Percentiles rank a stretch among this genome's conserved stretches.
phyloP scores from a whole-genome alignment of 2,113 vertebrate genomes.

The Eira barbara region DNA sequence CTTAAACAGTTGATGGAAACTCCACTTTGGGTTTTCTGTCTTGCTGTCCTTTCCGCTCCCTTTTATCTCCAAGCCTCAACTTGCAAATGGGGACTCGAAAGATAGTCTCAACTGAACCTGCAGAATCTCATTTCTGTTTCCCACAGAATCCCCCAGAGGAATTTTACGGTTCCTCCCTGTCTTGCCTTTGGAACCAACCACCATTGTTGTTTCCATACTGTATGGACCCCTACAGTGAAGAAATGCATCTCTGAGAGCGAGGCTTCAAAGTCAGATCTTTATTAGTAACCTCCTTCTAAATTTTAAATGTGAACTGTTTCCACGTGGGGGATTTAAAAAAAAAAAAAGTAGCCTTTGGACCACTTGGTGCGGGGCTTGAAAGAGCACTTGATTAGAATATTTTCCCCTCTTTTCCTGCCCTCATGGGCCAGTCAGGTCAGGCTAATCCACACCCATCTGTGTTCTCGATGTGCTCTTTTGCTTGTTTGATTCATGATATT shows the following conservation, averaged over 20 bases:
- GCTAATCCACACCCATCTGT: background rate
- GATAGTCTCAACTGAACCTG: conserved; percentile 15
- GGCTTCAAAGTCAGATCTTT: conserved; percentile 39
- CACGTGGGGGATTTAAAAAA: background rate
- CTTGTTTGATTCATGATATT: background rate
- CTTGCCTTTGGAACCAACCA: conserved; percentile 46
- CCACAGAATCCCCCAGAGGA: conserved; percentile 54
- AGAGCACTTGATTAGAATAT: background rate
- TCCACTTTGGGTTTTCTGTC: conserved; percentile 28
- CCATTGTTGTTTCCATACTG: conserved; percentile 65
- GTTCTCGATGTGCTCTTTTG: background rate
- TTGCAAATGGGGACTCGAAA: conserved; percentile 53
- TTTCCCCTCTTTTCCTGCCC: background rate
- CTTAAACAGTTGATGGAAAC: background rate
- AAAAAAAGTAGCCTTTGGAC: background rate
- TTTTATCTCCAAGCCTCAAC: background rate
- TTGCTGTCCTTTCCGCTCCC: background rate
- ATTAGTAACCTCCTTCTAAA: background rate
- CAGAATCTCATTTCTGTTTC: conserved; percentile 61
- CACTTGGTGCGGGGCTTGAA: background rate
- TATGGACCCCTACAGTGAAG: conserved; percentile 19
- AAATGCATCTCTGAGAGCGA: conserved; percentile 66
- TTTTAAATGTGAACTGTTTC: conserved; percentile 33
- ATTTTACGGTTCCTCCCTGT: conserved; percentile 46
- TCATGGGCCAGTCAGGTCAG: background rate